Evolutionary conservation across 2,797 vertebrate species (phyloP), one percentile per base, ranked within the genome.

Genomic region (Notolabrus celidotus): DNA sequence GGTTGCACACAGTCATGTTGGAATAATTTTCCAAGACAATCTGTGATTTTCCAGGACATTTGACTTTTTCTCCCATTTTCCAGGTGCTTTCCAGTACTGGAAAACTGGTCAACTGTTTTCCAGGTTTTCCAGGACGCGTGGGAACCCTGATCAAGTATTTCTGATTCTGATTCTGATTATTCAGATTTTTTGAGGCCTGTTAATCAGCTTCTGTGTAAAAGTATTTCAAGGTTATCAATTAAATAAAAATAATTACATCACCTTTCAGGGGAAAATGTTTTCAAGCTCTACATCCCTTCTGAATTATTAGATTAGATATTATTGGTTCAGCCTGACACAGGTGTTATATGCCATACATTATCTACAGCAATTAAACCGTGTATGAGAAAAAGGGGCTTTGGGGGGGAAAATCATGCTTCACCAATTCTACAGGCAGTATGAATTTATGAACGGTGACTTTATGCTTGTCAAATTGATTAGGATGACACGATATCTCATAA

Each of bases 391-490:
- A n/a, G 60, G n/a, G 43, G 50, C 14, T 68, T 50, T 57, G n/a
- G 36, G 33, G n/a, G n/a, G 36, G 15, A 41, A 19, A 16, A 61
- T 4, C 7, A 1, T 1, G 0, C 25, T 11, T n/a, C 27, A n/a
- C 16, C 16, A 10, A 8, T n/a, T 63, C 29, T 7, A 7, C 12
- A 11, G 31, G 56, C 7, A 9, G 61, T 54, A 34, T 52, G 11
- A 63, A 71, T 80, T 46, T 46, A 77, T 78, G 16, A 72, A 7
- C 10, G 47, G 38, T 61, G 52, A 9, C 22, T 80, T 82, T 71
- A 54, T 54, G 67, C 61, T 50, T 68, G 65, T 79, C 63, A 79
- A 49, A 80, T 51, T 78, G 64, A 77, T 79, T 80, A 70, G 42
- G 52, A 56, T 62, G 66, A 70, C 59, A 69, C 9, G 19, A 62